Percentiles rank a stretch among this genome's conserved stretches.
Conservation (phyloP, 2,797 vertebrate species). For the Acrocephalus scirpaceus region DNA sequence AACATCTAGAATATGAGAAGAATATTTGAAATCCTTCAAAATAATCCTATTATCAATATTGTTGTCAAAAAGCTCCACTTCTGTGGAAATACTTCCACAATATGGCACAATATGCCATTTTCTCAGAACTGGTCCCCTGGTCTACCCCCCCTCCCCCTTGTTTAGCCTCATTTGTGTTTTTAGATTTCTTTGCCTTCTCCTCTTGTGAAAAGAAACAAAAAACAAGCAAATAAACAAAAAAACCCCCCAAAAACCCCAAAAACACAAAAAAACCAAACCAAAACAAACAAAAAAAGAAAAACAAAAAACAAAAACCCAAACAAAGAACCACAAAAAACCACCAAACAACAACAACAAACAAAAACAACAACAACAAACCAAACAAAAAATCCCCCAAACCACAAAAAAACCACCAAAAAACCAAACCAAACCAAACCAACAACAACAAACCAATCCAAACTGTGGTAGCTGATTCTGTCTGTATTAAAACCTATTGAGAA, state of each 20-base stretch:
- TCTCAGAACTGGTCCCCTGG: background rate
- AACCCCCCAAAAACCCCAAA: too few species aligned
- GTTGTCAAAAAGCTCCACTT: background rate
- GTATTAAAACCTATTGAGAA: slow-evolving; percentile 5
- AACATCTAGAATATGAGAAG: background rate
- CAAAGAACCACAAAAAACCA: too few species aligned
- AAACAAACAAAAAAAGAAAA: too few species aligned
- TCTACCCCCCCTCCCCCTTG: background rate
- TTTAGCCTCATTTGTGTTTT: background rate
- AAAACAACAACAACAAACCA: background rate
- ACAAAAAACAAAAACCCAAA: too few species aligned
- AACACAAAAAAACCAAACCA: too few species aligned
- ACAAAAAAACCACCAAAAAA: too few species aligned
- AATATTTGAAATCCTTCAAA: background rate
- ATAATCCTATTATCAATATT: background rate
- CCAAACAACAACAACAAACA: background rate
- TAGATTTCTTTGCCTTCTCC: background rate
- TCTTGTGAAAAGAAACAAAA: background rate
- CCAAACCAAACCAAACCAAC: background rate
- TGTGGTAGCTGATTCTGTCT: background rate
- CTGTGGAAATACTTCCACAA: background rate
- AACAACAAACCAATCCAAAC: too few species aligned
- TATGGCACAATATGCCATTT: background rate
- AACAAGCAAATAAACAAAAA: background rate
- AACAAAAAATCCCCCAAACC: background rate